phyloP scores from a whole-genome alignment of 2,113 vertebrate genomes.

The Pelvicachromis taeniatus region DNA sequence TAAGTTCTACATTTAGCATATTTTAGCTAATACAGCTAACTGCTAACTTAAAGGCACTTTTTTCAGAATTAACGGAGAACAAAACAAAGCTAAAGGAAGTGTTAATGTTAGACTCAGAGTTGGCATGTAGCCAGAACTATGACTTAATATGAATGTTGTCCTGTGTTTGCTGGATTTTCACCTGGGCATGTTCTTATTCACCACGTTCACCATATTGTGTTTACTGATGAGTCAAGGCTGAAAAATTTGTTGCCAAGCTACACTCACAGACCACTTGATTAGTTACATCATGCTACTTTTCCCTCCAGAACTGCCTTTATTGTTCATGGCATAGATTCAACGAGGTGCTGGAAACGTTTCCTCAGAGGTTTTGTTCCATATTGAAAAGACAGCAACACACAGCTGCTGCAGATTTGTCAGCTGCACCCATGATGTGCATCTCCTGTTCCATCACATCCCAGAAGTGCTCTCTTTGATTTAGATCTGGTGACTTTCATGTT shows the following conservation, averaged over 20 bases:
- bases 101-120: too few relatives aligned
- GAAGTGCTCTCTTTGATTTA: neutral
- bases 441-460: neutral
- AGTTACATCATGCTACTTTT: neutral
- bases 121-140: neutral
- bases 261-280: neutral
- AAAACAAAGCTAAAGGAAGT: neutral
- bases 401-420: neutral
- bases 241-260: neutral
- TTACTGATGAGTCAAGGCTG: neutral
- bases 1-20: neutral
- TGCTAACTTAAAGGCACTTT: neutral
- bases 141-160: neutral
- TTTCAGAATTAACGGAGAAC: neutral
- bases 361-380: neutral
- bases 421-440: neutral
- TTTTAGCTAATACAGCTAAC: neutral
- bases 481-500: neutral
- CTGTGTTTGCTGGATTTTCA: neutral
- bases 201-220: neutral
- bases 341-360: neutral
- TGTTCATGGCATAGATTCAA: neutral
- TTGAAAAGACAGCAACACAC: neutral
- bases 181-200: neutral
- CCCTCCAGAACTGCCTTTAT: neutral